Evolutionary conservation across 2,113 vertebrate species (phyloP).

Genomic region (Elgaria multicarinata): DNA sequence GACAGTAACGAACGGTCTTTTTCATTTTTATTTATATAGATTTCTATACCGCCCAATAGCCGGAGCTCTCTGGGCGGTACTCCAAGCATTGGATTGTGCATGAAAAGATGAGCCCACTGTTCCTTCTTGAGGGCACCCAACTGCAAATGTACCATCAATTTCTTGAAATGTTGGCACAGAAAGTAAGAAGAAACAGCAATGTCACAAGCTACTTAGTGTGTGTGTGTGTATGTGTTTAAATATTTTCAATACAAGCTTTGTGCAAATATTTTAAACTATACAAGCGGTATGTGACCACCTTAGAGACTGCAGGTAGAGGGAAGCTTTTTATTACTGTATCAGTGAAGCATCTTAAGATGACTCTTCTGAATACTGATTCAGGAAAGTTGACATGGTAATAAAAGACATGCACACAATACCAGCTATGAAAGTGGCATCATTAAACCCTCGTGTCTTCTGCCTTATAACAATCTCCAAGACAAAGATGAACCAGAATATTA

Average conservation of each 20-base stretch:
- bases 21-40: too few species aligned
- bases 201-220: neutral
- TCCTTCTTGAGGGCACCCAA: conserved; percentile 58
- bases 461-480: neutral
- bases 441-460: conserved; percentile 16
- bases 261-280: conserved; percentile 32
- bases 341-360: conserved; percentile 17
- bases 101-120: conserved; percentile 18
- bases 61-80: too few species aligned
- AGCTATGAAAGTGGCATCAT: neutral
- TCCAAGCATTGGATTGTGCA: conserved; percentile 10
- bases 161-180: conserved; percentile 3
- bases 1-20: too few species aligned
- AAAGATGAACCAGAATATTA: neutral
- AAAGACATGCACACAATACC: neutral
- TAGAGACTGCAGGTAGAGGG: neutral
- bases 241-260: neutral
- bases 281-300: neutral
- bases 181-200: conserved; percentile 28
- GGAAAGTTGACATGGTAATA: conserved; percentile 16
- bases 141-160: neutral
- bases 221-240: too few species aligned
- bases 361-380: conserved; percentile 22
- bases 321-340: conserved; percentile 38
- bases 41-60: too few species aligned